phyloP scores from a whole-genome alignment of 2,113 vertebrate genomes.

The Polypterus senegalus region DNA sequence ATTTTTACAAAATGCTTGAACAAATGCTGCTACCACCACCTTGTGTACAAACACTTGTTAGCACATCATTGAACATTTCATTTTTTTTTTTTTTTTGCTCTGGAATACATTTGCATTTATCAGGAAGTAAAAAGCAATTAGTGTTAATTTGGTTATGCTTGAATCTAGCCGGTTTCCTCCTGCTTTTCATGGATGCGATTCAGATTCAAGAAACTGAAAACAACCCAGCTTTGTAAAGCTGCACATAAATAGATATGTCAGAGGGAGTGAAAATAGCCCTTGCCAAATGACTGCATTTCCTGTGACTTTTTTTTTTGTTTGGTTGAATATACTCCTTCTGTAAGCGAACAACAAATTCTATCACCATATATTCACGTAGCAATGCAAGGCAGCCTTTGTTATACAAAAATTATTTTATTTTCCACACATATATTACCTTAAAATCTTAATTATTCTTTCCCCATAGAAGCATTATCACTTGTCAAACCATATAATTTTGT shows the following conservation, averaged over 20 bases:
- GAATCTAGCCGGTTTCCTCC: no score
- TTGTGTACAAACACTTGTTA: constrained; percentile 72
- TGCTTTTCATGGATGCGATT: no score
- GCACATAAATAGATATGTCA: background rate
- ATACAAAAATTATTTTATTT: no score
- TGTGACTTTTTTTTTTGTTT: background rate
- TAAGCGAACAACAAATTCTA: constrained; percentile 37
- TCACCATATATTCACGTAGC: constrained; percentile 13
- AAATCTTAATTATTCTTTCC: no score
- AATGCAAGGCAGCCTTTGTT: no score
- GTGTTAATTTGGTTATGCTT: no score
- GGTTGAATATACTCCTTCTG: constrained; percentile 40
- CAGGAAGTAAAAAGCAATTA: no score
- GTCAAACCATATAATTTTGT: no score
- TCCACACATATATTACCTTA: no score
- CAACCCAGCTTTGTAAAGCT: background rate
- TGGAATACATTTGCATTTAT: no score
- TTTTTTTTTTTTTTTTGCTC: background rate
- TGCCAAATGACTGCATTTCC: background rate
- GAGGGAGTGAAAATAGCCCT: background rate
- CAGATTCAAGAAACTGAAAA: background rate
- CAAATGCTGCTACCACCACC: constrained; percentile 45
- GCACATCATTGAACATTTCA: constrained; percentile 26
- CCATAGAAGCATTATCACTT: no score
- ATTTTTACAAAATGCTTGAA: no score